These are phyloP conservation scores for Brenthis ino DNA, from an alignment of 2,888 invertebrate species.

Conservation along the genomic window DNA sequence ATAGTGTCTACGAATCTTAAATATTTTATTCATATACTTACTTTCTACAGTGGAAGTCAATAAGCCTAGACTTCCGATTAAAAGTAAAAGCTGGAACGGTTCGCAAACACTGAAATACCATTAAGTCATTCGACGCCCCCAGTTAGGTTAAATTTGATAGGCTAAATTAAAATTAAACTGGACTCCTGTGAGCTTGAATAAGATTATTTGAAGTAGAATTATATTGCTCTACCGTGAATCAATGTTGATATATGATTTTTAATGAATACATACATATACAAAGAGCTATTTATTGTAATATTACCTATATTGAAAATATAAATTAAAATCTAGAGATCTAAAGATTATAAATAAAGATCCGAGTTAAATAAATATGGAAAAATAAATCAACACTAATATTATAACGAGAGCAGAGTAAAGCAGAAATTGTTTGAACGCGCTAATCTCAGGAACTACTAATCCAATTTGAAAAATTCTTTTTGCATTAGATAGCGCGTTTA, in stretches of 20 bases:
- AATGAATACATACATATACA: background rate
- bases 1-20: too few relatives aligned
- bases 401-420: too few relatives aligned
- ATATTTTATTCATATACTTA: slow-evolving; percentile 12
- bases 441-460: too few relatives aligned
- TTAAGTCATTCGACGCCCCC: slow-evolving; percentile 64
- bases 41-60: slow-evolving; percentile 23
- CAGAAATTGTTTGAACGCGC: too few relatives aligned
- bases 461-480: too few relatives aligned
- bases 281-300: too few relatives aligned
- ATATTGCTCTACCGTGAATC: slow-evolving; percentile 26
- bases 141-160: slow-evolving; percentile 64
- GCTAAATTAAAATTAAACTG: slow-evolving; percentile 49
- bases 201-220: slow-evolving; percentile 36
- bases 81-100: slow-evolving; percentile 66
- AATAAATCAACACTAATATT: too few relatives aligned
- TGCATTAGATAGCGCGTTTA: too few relatives aligned
- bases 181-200: slow-evolving; percentile 32
- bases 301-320: too few relatives aligned
- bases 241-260: slow-evolving; percentile 2
- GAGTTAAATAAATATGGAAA: too few relatives aligned
- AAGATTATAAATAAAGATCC: too few relatives aligned
- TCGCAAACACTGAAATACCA: slow-evolving; percentile 74
- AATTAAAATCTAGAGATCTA: too few relatives aligned
- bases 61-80: slow-evolving; percentile 54